phyloP scores from a whole-genome alignment of 1,140 invertebrate species.

The Drosophila ercepeae region DNA sequence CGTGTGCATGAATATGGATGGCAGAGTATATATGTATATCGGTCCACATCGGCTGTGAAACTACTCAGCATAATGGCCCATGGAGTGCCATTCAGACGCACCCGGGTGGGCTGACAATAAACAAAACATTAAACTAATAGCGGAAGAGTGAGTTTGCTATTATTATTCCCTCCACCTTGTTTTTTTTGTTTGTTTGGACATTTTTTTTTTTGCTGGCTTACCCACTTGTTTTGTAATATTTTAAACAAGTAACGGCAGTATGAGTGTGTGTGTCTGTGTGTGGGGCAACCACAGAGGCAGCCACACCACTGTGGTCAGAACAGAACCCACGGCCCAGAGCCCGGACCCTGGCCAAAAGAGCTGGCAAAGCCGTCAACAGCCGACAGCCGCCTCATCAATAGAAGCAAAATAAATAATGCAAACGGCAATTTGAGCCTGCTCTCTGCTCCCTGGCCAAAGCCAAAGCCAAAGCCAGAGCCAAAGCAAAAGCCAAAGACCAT shows the following conservation, averaged over 20 bases:
- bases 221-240: constrained; percentile 61
- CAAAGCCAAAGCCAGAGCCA: constrained; percentile 9
- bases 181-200: constrained; percentile 19
- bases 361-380: constrained; percentile 40
- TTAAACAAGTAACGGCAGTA: constrained; percentile 70
- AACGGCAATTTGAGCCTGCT: constrained; percentile 77
- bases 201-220: background rate
- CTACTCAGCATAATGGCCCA: constrained; percentile 79
- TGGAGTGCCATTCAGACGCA: constrained; percentile 76
- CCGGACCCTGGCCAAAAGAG: background rate
- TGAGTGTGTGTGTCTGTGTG: constrained; percentile 13
- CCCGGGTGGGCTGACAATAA: constrained; percentile 66
- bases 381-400: constrained; percentile 69
- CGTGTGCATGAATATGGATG: constrained; percentile 4
- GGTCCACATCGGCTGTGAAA: constrained; percentile 57
- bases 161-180: constrained; percentile 29
- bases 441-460: constrained; percentile 15
- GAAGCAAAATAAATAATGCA: constrained; percentile 81
- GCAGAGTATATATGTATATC: constrained; percentile 11
- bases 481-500: constrained; percentile 1
- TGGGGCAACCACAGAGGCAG: constrained; percentile 35
- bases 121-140: constrained; percentile 82
- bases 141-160: constrained; percentile 44
- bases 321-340: background rate
- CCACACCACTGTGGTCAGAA: constrained; percentile 20